Evolutionary conservation across 1,140 invertebrate species (phyloP).

Genomic region (Panulirus ornatus): DNA sequence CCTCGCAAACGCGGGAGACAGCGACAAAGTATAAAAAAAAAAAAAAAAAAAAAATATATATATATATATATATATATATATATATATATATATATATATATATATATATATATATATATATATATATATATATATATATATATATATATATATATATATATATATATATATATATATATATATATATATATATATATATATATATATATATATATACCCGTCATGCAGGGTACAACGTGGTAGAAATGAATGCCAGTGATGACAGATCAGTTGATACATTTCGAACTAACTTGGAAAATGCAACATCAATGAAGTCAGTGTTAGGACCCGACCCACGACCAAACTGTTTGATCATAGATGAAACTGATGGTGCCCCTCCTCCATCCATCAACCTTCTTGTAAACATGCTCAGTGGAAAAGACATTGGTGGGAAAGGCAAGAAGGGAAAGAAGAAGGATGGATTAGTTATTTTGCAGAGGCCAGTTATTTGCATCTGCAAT

Average conservation of each 20-base stretch:
- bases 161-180: too few relatives aligned
- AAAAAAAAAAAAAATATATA: too few relatives aligned
- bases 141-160: too few relatives aligned
- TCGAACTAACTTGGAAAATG: slow-evolving; percentile 86
- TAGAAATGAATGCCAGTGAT: slow-evolving; percentile 95
- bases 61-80: too few relatives aligned
- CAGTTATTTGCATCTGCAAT: slow-evolving; percentile 98
- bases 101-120: too few relatives aligned
- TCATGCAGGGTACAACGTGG: slow-evolving; percentile 92
- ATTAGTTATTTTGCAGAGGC: slow-evolving; percentile 80
- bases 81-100: too few relatives aligned
- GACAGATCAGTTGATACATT: slow-evolving; percentile 89
- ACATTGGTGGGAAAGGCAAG: slow-evolving; percentile 78
- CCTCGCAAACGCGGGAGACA: too few relatives aligned
- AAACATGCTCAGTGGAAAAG: slow-evolving; percentile 84
- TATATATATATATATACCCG: too few relatives aligned
- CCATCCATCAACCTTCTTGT: slow-evolving; percentile 92
- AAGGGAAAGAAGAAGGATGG: slow-evolving; percentile 81
- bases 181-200: too few relatives aligned
- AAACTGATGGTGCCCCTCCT: slow-evolving; percentile 95
- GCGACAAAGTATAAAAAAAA: too few relatives aligned
- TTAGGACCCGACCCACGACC: slow-evolving; percentile 88
- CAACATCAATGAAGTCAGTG: slow-evolving; percentile 94
- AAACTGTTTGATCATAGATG: slow-evolving; percentile 97
- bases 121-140: too few relatives aligned